These are phyloP conservation scores for Macrochelys suwanniensis DNA, from an alignment of 2,797 vertebrate genomes.

Conservation along the genomic window DNA sequence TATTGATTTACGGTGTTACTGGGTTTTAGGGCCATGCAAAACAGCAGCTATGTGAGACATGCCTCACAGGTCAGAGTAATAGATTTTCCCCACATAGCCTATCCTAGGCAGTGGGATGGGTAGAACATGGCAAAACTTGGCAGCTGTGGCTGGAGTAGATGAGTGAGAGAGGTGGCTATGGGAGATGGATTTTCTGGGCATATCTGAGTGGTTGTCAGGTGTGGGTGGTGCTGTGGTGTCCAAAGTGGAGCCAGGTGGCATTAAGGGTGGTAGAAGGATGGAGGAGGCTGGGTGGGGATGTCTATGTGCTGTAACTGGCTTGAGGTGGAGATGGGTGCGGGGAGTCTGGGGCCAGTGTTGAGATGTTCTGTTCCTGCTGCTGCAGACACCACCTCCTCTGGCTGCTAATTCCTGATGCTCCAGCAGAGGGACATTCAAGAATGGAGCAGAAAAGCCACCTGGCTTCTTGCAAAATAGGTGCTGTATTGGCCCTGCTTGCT, in stretches of 20 bases:
- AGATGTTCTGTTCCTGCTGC: neutral
- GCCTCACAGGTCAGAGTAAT: conserved; percentile 27
- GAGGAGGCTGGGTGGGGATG: neutral
- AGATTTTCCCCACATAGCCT: conserved; percentile 2
- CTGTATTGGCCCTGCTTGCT: neutral
- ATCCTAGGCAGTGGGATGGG: neutral
- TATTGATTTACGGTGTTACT: neutral
- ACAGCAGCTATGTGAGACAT: conserved; percentile 31
- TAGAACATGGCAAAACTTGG: neutral
- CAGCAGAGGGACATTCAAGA: neutral
- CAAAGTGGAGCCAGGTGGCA: neutral
- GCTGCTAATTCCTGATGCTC: neutral
- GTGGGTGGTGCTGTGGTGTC: neutral
- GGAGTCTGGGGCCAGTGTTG: neutral
- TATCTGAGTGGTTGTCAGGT: neutral
- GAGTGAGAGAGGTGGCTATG: neutral
- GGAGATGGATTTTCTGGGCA: neutral
- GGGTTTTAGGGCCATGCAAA: neutral
- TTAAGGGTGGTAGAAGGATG: neutral
- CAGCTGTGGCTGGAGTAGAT: neutral
- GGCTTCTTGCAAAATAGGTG: neutral
- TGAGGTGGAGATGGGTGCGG: neutral
- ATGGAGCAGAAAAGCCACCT: neutral
- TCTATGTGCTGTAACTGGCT: neutral
- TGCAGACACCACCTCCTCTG: neutral